These are phyloP conservation scores for Hyles euphorbiae DNA, from an alignment of 1,140 invertebrate genomes.

Conservation along the genomic window DNA sequence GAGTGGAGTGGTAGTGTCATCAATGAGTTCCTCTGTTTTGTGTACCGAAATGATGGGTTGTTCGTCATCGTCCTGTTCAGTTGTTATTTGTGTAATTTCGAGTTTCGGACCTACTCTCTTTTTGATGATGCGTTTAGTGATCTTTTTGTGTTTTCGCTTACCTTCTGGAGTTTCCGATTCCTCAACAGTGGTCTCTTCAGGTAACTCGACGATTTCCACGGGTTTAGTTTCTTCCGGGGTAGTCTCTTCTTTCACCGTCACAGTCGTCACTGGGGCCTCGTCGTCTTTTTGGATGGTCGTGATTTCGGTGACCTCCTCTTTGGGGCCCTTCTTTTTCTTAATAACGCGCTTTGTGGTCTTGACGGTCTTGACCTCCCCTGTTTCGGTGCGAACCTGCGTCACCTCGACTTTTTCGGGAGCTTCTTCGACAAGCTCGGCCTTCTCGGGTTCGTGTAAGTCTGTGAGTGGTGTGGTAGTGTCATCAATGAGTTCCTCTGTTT, in stretches of 20 bases:
- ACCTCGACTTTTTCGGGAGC: slow-evolving; percentile 40
- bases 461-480: slow-evolving; percentile 3
- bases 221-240: background rate
- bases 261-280: slow-evolving; percentile 27
- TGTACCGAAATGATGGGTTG: slow-evolving; percentile 33
- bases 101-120: slow-evolving; percentile 14
- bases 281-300: background rate
- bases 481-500: slow-evolving; percentile 4
- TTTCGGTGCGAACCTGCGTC: slow-evolving; percentile 16
- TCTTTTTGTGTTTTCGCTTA: slow-evolving; percentile 39
- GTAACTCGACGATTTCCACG: slow-evolving; percentile 38
- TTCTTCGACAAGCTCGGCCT: slow-evolving; percentile 37
- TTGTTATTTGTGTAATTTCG: slow-evolving; percentile 33
- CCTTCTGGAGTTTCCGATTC: slow-evolving; percentile 34
- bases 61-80: slow-evolving; percentile 39
- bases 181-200: slow-evolving; percentile 39
- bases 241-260: background rate
- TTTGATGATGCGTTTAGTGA: slow-evolving; percentile 43
- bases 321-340: slow-evolving; percentile 27
- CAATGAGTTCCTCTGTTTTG: slow-evolving; percentile 25
- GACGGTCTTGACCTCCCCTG: slow-evolving; percentile 9
- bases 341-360: slow-evolving; percentile 19
- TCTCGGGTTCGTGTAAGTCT: background rate
- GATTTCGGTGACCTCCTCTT: background rate
- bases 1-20: slow-evolving; percentile 16